These are phyloP conservation scores for Siderastrea siderea DNA, from an alignment of 92 coral and sea anemone species.

Conservation along the genomic window DNA sequence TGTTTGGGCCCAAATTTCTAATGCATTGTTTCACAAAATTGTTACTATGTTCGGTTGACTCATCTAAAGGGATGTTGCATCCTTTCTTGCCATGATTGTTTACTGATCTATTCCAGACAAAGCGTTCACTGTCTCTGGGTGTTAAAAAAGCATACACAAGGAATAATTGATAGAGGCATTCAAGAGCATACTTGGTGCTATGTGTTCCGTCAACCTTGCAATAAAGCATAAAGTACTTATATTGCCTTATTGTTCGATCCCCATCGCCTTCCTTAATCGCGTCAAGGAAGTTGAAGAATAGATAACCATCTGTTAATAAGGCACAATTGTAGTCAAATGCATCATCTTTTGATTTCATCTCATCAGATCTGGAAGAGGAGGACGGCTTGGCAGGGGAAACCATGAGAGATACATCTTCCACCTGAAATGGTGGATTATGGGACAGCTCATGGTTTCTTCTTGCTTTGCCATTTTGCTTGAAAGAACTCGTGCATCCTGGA, in stretches of 20 bases:
- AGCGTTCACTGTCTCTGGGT: constrained; percentile 54
- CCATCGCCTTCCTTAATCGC: constrained; percentile 80
- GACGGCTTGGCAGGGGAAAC: background rate
- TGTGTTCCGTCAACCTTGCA: constrained; percentile 59
- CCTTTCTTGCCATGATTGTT: constrained; percentile 56
- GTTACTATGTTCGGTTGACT: constrained; percentile 58
- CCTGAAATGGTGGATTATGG: constrained; percentile 63
- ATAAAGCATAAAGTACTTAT: constrained; percentile 67
- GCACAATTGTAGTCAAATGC: constrained; percentile 68
- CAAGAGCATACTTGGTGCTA: constrained; percentile 62
- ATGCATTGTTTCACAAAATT: constrained; percentile 62
- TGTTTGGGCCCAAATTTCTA: constrained; percentile 58
- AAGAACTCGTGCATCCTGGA: constrained; percentile 63
- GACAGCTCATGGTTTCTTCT: constrained; percentile 69
- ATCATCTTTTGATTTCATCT: constrained; percentile 55
- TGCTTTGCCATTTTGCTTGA: constrained; percentile 69
- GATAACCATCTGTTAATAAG: constrained; percentile 55
- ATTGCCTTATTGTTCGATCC: constrained; percentile 70
- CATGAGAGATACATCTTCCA: background rate
- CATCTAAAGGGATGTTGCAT: constrained; percentile 46
- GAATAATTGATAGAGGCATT: constrained; percentile 53
- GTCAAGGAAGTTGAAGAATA: constrained; percentile 72
- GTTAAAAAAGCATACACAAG: constrained; percentile 40
- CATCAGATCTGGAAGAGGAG: constrained; percentile 1
- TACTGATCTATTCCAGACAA: constrained; percentile 62